phyloP scores from a whole-genome alignment of 2,113 vertebrate species.

The Motacilla tschutschensis region DNA sequence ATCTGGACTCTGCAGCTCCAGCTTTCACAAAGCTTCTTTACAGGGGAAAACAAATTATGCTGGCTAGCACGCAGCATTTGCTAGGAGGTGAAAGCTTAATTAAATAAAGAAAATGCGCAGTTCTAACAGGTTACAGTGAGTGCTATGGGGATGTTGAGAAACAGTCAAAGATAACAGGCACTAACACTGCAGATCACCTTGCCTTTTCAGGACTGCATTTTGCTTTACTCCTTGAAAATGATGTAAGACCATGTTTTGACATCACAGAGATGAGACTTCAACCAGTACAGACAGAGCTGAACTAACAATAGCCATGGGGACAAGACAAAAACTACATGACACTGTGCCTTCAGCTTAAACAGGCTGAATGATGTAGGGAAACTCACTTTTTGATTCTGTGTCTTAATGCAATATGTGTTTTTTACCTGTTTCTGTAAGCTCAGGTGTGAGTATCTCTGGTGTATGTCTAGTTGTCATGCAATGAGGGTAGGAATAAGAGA shows the following conservation, averaged over 20 bases:
- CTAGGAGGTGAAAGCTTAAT: background rate
- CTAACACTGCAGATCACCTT: background rate
- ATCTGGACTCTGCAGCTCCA: background rate
- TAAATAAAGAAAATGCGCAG: background rate
- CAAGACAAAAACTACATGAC: background rate
- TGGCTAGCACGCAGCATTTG: background rate
- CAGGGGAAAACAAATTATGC: background rate
- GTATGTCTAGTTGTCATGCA: background rate
- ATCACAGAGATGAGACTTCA: background rate
- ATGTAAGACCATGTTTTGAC: background rate
- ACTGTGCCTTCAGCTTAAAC: background rate
- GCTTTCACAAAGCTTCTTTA: background rate
- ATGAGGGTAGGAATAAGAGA: background rate
- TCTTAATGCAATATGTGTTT: background rate
- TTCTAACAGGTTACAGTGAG: background rate
- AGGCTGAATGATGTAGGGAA: background rate
- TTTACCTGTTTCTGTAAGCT: background rate
- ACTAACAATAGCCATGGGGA: background rate
- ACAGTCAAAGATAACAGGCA: background rate
- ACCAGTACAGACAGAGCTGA: background rate
- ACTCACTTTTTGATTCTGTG: background rate
- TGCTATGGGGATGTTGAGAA: background rate
- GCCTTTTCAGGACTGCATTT: background rate
- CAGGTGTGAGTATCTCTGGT: background rate
- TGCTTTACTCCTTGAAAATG: background rate